phyloP scores from a whole-genome alignment of 2,888 invertebrate species.

The Monoplex corrugatus region DNA sequence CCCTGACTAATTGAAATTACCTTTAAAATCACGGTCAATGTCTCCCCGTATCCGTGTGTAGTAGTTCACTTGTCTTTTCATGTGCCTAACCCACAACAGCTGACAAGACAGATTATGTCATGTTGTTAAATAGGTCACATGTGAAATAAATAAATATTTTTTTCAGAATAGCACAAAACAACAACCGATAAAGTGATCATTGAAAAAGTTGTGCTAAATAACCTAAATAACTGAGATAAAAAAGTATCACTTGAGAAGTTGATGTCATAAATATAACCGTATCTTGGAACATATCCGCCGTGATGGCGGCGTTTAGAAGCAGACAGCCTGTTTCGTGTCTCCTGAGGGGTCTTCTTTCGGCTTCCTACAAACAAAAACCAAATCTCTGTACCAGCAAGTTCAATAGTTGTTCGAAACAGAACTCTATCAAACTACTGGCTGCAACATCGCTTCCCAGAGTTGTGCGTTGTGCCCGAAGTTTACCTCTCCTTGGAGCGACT shows the following conservation, averaged over 20 bases:
- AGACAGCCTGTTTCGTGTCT: slow-evolving; percentile 8
- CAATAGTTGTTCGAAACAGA: background rate
- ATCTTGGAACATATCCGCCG: background rate
- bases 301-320: slow-evolving; percentile 41
- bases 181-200: too few relatives aligned
- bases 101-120: background rate
- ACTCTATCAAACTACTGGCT: background rate
- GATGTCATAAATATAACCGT: background rate
- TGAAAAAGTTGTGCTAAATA: too few relatives aligned
- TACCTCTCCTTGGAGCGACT: background rate
- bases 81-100: too few relatives aligned
- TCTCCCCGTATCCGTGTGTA: too few relatives aligned
- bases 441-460: slow-evolving; percentile 11
- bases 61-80: too few relatives aligned
- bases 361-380: background rate
- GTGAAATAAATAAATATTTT: too few relatives aligned
- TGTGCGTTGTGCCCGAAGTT: background rate
- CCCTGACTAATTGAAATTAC: too few relatives aligned
- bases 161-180: too few relatives aligned
- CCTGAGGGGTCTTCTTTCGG: slow-evolving; percentile 16
- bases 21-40: too few relatives aligned
- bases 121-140: slow-evolving; percentile 15
- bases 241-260: background rate
- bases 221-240: too few relatives aligned
- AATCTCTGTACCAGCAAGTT: background rate